Conservation (phyloP, 2,113 vertebrate genomes). For the Boulengeromyrus knoepffleri region DNA sequence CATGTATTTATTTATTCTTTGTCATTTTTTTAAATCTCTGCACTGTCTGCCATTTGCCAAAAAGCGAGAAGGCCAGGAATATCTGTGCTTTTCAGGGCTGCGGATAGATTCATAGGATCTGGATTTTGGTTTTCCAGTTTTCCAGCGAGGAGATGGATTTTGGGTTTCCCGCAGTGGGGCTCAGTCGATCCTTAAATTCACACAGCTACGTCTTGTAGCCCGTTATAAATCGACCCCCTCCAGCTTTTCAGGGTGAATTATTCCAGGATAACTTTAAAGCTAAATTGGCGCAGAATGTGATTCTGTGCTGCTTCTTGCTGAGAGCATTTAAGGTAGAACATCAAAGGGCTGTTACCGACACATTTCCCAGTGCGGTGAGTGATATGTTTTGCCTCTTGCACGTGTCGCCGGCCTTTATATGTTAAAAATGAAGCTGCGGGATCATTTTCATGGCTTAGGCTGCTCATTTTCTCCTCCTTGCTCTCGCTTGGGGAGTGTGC, state of each 20-base stretch:
- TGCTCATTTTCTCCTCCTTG: neutral
- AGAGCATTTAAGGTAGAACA: neutral
- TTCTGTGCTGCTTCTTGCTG: neutral
- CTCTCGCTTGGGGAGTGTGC: neutral
- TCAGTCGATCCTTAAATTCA: neutral
- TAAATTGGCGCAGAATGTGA: neutral
- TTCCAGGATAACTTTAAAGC: neutral
- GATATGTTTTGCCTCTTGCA: neutral
- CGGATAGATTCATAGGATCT: neutral
- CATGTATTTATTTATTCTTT: neutral
- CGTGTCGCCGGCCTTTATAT: neutral
- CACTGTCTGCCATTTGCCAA: neutral
- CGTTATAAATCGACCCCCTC: neutral
- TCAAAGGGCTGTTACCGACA: neutral
- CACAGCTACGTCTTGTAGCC: neutral
- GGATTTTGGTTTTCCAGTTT: neutral
- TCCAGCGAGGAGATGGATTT: neutral
- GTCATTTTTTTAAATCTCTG: neutral
- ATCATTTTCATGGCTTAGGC: neutral
- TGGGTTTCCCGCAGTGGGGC: neutral
- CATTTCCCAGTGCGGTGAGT: neutral
- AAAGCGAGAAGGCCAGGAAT: neutral
- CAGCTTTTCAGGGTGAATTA: slow-evolving; percentile 1
- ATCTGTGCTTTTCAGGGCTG: neutral
- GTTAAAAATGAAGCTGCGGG: neutral